Evolutionary conservation across 2,888 invertebrate genomes (phyloP).

Genomic region (Criorhina ranunculi): DNA sequence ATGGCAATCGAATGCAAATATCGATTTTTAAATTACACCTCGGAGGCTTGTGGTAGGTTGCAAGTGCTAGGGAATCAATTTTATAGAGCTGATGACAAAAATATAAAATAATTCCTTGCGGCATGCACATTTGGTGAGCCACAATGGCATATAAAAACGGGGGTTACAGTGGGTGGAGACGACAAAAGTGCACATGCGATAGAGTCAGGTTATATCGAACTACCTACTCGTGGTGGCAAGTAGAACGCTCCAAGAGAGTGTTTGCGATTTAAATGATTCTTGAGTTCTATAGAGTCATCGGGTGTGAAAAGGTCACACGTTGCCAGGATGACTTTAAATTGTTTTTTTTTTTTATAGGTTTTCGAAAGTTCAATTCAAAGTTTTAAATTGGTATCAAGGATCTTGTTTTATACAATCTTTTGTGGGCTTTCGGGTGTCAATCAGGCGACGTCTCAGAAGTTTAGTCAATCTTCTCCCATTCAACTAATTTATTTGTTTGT

Average conservation of each 20-base stretch:
- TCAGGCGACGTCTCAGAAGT: too few species aligned
- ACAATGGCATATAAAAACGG: constrained; percentile 18
- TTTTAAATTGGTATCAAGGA: constrained; percentile 20
- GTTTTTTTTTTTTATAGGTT: constrained; percentile 32
- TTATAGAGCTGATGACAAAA: constrained; percentile 52
- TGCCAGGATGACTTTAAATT: constrained; percentile 30
- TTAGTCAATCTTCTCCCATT: too few species aligned
- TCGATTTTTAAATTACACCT: constrained; percentile 53
- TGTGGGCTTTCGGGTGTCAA: too few species aligned
- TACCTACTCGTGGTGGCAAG: background rate
- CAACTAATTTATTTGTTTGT: too few species aligned
- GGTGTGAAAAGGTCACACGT: constrained; percentile 51
- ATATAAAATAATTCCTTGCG: constrained; percentile 49
- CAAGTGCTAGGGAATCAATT: constrained; percentile 53
- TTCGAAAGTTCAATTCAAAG: constrained; percentile 26
- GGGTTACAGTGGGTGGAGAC: constrained; percentile 25
- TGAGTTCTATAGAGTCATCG: constrained; percentile 4
- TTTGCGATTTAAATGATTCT: constrained; percentile 35
- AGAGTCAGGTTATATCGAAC: constrained; percentile 34
- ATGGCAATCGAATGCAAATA: constrained; percentile 33
- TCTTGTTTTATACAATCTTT: too few species aligned
- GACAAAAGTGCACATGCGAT: constrained; percentile 54
- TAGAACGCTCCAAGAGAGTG: background rate
- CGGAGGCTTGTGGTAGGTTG: background rate
- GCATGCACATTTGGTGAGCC: constrained; percentile 43